Evolutionary conservation across 2,888 invertebrate species (phyloP).

Genomic region (Petrolisthes manimaculis): DNA sequence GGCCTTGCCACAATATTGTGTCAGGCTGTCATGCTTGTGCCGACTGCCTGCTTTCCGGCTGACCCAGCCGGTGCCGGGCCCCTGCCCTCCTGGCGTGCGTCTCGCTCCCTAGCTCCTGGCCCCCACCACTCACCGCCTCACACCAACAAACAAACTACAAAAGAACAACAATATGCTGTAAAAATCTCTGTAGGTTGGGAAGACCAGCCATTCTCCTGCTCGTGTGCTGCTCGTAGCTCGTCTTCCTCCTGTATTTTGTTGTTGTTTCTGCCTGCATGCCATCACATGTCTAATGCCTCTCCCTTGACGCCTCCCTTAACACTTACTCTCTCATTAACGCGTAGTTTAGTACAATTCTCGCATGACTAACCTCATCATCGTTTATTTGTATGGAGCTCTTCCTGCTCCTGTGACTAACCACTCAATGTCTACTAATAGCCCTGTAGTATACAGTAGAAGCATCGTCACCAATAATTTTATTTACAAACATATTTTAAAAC

Average conservation of each 20-base stretch:
- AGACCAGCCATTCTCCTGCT: slow-evolving; percentile 50
- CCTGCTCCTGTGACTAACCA: slow-evolving; percentile 14
- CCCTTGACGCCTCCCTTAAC: neutral
- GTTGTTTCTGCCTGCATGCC: slow-evolving; percentile 14
- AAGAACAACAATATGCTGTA: slow-evolving; percentile 49
- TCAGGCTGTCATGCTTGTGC: slow-evolving; percentile 8
- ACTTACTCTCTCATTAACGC: neutral
- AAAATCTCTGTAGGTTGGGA: slow-evolving; percentile 65
- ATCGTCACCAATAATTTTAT: no score
- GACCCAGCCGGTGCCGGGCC: neutral
- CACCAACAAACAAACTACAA: slow-evolving; percentile 32
- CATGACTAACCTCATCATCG: neutral
- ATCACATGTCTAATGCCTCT: neutral
- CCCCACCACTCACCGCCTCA: slow-evolving; percentile 33
- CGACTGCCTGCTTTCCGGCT: slow-evolving; percentile 4
- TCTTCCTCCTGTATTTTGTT: slow-evolving; percentile 3
- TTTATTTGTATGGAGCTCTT: neutral
- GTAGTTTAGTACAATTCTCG: neutral
- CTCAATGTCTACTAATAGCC: neutral
- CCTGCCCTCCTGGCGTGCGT: slow-evolving; percentile 17
- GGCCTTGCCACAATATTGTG: neutral
- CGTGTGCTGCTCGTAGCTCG: slow-evolving; percentile 24
- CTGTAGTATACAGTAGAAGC: no score
- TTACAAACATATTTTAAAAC: no score
- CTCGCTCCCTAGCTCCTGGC: slow-evolving; percentile 27